Evolutionary conservation across 2,888 invertebrate genomes (phyloP).

Genomic region (Patella caerulea): DNA sequence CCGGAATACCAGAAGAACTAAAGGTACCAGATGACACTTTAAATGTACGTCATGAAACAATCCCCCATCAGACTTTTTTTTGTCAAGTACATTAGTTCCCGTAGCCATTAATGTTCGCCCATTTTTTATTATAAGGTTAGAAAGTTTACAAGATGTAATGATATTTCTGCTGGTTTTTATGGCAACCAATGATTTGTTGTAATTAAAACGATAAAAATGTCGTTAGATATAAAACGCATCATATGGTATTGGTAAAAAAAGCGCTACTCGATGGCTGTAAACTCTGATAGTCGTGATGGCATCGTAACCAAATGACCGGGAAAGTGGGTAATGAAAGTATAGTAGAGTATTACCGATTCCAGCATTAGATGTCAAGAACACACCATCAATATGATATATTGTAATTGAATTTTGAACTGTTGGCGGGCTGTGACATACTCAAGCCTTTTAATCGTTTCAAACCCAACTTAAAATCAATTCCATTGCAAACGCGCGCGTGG

Average conservation of each 20-base stretch:
- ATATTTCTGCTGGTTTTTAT: background rate
- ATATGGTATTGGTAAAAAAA: conserved; percentile 6
- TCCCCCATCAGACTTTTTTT: too few species aligned
- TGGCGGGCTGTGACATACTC: conserved; percentile 46
- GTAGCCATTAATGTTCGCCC: background rate
- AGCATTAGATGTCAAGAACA: conserved; percentile 37
- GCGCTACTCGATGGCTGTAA: background rate
- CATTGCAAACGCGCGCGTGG: conserved; percentile 26
- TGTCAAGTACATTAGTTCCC: too few species aligned
- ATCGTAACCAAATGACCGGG: background rate
- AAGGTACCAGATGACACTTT: too few species aligned
- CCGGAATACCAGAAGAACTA: too few species aligned
- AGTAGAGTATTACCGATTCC: conserved; percentile 7
- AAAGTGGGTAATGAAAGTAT: background rate
- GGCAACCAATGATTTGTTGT: conserved; percentile 2
- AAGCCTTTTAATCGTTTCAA: conserved; percentile 41
- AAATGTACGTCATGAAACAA: too few species aligned
- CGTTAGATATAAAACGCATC: conserved; percentile 10
- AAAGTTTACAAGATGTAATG: conserved; percentile 7
- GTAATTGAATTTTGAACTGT: conserved; percentile 51
- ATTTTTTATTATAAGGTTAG: background rate
- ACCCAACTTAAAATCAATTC: conserved; percentile 32
- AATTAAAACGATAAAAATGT: conserved; percentile 10
- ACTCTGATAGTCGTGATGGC: background rate
- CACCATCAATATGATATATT: conserved; percentile 45